Evolutionary conservation across 2,113 vertebrate genomes (phyloP).

Genomic region (Python bivittatus): DNA sequence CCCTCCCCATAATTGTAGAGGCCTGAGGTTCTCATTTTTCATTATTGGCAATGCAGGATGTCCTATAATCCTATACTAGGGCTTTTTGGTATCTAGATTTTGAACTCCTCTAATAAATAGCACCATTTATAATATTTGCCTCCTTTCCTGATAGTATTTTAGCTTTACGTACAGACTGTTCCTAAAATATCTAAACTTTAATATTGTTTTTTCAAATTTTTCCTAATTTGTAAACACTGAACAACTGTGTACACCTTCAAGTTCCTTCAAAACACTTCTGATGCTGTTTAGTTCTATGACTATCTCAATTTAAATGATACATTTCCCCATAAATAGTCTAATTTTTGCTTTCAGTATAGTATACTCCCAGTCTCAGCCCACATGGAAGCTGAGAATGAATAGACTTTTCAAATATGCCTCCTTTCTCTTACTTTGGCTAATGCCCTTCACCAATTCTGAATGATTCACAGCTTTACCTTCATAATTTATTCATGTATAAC

Average conservation of each 20-base stretch:
- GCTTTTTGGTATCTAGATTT: background rate
- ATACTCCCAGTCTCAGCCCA: background rate
- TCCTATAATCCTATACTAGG: background rate
- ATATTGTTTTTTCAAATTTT: background rate
- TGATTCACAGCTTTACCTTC: background rate
- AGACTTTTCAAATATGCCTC: background rate
- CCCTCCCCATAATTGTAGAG: background rate
- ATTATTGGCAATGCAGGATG: background rate
- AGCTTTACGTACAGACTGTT: constrained; percentile 1
- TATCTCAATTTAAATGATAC: background rate
- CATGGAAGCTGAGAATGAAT: background rate
- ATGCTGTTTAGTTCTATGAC: background rate
- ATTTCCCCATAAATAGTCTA: fast-evolving
- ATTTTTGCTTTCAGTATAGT: background rate
- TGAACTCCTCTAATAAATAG: background rate
- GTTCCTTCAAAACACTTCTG: background rate
- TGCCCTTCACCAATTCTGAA: background rate
- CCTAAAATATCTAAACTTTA: constrained; percentile 1
- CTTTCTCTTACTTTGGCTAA: background rate
- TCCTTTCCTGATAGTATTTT: background rate
- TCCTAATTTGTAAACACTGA: background rate
- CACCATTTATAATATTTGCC: background rate
- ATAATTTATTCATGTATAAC: background rate
- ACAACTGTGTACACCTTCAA: background rate
- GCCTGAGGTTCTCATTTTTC: background rate